phyloP scores from a whole-genome alignment of 2,888 invertebrate species.

The Pharmacophagus antenor region DNA sequence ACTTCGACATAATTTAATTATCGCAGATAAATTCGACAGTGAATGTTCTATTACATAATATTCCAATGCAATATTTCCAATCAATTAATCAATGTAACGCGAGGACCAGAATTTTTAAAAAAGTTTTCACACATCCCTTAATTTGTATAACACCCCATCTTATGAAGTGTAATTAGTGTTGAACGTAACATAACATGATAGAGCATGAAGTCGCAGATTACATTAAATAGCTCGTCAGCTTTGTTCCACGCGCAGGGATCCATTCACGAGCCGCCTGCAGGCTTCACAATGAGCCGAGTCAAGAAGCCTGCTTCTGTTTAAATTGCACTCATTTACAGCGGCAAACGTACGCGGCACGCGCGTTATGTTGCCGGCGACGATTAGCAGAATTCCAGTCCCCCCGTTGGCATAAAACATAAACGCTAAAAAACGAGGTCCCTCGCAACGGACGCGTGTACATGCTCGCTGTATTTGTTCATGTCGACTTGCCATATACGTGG shows the following conservation, averaged over 20 bases:
- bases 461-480: constrained; percentile 44
- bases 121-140: neutral
- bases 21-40: too few species aligned
- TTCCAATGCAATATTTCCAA: too few species aligned
- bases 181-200: constrained; percentile 6
- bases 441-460: constrained; percentile 58
- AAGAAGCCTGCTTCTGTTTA: constrained; percentile 57
- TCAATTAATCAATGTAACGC: too few species aligned
- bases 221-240: constrained; percentile 24
- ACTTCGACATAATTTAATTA: too few species aligned
- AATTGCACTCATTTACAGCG: constrained; percentile 72
- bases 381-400: constrained; percentile 75
- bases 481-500: constrained; percentile 63
- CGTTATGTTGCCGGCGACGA: constrained; percentile 71
- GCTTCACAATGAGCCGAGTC: constrained; percentile 42
- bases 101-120: neutral
- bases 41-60: too few species aligned
- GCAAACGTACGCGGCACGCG: constrained; percentile 63
- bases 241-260: constrained; percentile 34
- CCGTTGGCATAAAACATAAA: constrained; percentile 67
- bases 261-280: constrained; percentile 39
- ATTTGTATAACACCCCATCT: neutral
- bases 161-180: constrained; percentile 2
- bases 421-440: constrained; percentile 70
- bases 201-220: constrained; percentile 14